A percentile compares a stretch with the other conserved stretches of the same genome.
Evolutionary conservation across 2,797 vertebrate genomes (phyloP).

Genomic region (Petrocephalus schoutedeni): DNA sequence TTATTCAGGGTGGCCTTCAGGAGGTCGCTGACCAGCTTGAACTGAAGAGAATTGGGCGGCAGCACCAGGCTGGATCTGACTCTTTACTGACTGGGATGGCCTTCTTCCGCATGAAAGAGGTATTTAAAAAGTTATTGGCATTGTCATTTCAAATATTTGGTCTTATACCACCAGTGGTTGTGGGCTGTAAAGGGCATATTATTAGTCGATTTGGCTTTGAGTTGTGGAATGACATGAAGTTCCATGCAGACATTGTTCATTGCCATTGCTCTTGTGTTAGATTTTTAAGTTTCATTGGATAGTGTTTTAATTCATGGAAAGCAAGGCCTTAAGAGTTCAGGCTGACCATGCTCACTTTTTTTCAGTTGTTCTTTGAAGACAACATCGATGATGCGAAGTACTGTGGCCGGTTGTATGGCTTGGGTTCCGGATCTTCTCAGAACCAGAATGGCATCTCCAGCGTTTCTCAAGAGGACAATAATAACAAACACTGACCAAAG

Average conservation of each 20-base stretch:
- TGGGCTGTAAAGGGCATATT: background rate
- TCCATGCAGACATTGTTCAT: background rate
- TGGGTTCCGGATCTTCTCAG: slow-evolving; percentile 88
- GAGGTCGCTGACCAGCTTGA: slow-evolving; percentile 98
- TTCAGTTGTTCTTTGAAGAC: slow-evolving; percentile 95
- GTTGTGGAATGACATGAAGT: background rate
- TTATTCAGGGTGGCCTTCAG: slow-evolving; percentile 83
- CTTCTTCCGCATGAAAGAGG: slow-evolving; percentile 99
- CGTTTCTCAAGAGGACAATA: slow-evolving; percentile 63
- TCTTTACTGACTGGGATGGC: slow-evolving; percentile 97
- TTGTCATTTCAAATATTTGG: background rate
- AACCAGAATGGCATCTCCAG: slow-evolving; percentile 80
- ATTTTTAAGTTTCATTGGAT: background rate
- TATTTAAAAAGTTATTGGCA: slow-evolving; percentile 38
- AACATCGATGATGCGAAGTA: slow-evolving; percentile 99
- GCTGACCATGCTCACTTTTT: background rate
- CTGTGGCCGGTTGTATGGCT: slow-evolving; percentile 89
- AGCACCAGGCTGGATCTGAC: slow-evolving; percentile 96
- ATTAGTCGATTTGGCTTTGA: background rate
- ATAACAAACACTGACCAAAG: slow-evolving; percentile 78
- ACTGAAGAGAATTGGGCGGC: slow-evolving; percentile 92
- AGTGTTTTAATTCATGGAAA: background rate
- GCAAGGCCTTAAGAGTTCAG: background rate
- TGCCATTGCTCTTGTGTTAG: background rate
- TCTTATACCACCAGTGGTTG: background rate